Evolutionary conservation across 2,113 vertebrate species (phyloP), one percentile per base, ranked within the genome.

Genomic region (Bufo bufo): DNA sequence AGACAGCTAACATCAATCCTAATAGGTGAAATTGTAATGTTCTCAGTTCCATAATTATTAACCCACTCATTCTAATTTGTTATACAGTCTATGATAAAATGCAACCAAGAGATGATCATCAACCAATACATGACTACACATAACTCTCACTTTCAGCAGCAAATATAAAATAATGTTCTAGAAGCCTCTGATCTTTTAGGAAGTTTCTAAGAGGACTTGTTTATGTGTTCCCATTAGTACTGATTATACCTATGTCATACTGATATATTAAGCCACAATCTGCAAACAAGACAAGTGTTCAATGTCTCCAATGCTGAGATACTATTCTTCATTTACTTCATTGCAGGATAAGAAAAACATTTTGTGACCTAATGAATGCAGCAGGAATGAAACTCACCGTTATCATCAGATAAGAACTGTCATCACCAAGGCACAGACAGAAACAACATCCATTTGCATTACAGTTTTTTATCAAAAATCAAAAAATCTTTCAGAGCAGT

Each of bases 261-360:
- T 82, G 43, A 66, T 66, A 49, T 66, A 82, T 49, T 65, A 82
- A 65, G 80, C 9, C 11, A 65, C 43, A 45, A 82, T 49, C 79
- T 63, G 58, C 19, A 61, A 59, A 33, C 33, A 1, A 80, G 78
- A 80, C 78, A 59, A 80, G 78, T 80, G 78, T 59, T 59, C 78
- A 59, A 7, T 9, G 23, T 14, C 78, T 59, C 56, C 78, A 80
- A 20, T 9, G 19, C 20, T 80, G 78, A 58, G 54, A 59, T 80
- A 80, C 11, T 66, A 61, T 65, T 63, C 47, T 33, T 17, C 65
- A 10, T 63, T 63, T 45, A 47, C 33, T 45, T 58, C 58, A 81
- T 56, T 16, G 20, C n/a, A 47, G 33, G 81, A 83, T 20, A 83
- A 83, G 11, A 84, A 84, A 82, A 69, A 69, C 20, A 69, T 14